Percentiles rank a stretch among this genome's conserved stretches.
Conservation (phyloP, 2,113 vertebrate genomes). For the Pachypanchax playfairii region DNA sequence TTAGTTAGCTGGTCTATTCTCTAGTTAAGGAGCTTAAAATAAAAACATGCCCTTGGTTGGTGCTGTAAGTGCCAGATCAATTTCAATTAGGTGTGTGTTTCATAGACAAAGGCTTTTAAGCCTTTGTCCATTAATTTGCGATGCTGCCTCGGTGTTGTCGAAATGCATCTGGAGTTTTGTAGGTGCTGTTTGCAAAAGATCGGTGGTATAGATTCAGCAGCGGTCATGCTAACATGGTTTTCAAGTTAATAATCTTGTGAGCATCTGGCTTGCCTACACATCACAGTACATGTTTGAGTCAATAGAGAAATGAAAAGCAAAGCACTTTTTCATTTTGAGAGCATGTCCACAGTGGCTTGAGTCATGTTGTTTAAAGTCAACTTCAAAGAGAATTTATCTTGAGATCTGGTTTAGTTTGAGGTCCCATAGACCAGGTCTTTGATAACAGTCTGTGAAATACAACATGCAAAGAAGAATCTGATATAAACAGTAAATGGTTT, state of each 20-base stretch:
- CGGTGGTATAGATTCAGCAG: not conserved
- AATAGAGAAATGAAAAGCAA: not conserved
- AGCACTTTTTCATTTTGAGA: not conserved
- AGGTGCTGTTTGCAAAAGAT: not conserved
- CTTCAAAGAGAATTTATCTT: conserved; percentile 4
- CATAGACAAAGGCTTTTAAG: conserved; percentile 39
- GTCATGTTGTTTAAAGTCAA: conserved; percentile 3
- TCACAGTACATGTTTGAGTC: not conserved
- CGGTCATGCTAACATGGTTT: not conserved
- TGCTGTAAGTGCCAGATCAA: conserved; percentile 52
- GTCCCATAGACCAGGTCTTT: conserved; percentile 10
- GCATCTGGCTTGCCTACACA: not conserved
- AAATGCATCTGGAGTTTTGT: conserved; percentile 20
- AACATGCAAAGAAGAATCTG: not conserved
- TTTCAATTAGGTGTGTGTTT: conserved; percentile 53
- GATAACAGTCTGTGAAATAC: conserved; percentile 11
- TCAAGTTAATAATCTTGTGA: not conserved
- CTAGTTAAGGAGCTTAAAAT: conserved; percentile 27
- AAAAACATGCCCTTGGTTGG: conserved; percentile 38
- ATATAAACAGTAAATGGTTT: not conserved
- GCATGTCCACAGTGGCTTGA: not conserved
- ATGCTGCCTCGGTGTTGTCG: conserved; percentile 19
- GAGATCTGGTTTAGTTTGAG: conserved; percentile 12
- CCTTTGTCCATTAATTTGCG: conserved; percentile 16
- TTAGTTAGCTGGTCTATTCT: conserved; percentile 29